Evolutionary conservation across 2,113 vertebrate genomes (phyloP), one percentile per base, ranked within the genome.

Genomic region (Istiophorus platypterus): DNA sequence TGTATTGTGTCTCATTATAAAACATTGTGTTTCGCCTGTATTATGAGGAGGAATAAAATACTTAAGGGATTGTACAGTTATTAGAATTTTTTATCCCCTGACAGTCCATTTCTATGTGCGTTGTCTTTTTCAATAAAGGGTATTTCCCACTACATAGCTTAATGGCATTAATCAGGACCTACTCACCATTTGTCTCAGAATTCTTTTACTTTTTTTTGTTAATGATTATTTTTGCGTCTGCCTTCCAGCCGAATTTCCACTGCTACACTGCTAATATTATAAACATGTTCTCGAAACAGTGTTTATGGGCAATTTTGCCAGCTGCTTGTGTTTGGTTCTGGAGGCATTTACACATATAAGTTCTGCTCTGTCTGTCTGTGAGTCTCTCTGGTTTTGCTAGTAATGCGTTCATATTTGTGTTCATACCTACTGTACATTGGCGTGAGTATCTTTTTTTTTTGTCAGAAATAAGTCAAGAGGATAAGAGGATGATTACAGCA

Each of bases 1-100:
- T 56, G 11, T 65, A 54, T 58, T 85, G 69, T 74, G 54, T 63
- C 72, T 81, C 80, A 87, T 91, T 84, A 92, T 91, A 80, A 90
- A 90, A 88, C 75, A 82, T 84, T 26, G 39, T 69, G 56, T 59
- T 85, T 69, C 65, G 67, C 45, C 80, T 80, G 39, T 76, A 31
- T 82, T 82, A 82, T 37, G 61, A 89, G 85, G 49, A 76, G 65
- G 71, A 67, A 67, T 41, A 58, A 68, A 79, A 69, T 63, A 67
- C 80, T 75, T 68, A 49, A 61, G 78, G 76, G 77, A 89, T 65
- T 61, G 42, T 39, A 63, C 57, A 74, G 67, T 90, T 89, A 85
- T 88, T 89, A 69, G 73, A 78, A 66, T 75, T 82, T 31, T 69
- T 57, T 58, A 84, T 86, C 72, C 85, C 29, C 22, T 57, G 69